phyloP scores from a whole-genome alignment of 2,888 invertebrate genomes.

The Platynereis dumerilii region DNA sequence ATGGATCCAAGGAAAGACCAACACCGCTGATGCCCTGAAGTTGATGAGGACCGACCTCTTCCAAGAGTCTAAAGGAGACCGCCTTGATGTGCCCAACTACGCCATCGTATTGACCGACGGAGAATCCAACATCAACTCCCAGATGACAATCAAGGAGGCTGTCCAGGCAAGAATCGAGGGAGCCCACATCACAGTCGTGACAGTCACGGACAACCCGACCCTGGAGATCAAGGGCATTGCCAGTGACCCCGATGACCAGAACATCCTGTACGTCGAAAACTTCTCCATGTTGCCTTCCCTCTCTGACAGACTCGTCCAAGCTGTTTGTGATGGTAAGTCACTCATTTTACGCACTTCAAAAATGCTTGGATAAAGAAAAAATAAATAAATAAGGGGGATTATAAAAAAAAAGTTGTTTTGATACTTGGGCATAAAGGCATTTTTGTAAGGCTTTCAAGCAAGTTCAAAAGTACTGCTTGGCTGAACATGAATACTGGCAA shows the following conservation, averaged over 20 bases:
- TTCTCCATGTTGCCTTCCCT: constrained; percentile 22
- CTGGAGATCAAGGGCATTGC: constrained; percentile 15
- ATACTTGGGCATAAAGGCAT: no score
- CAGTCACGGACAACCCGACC: constrained; percentile 14
- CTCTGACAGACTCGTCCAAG: constrained; percentile 43
- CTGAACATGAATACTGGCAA: no score
- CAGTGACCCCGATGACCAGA: constrained; percentile 14
- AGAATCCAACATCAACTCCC: constrained; percentile 7
- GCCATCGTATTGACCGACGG: constrained; percentile 23
- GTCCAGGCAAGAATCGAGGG: constrained; percentile 3
- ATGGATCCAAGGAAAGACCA: constrained; percentile 14
- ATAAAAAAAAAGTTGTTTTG: no score
- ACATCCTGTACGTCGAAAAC: constrained; percentile 7
- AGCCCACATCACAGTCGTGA: constrained; percentile 11
- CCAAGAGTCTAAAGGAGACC: constrained; percentile 11
- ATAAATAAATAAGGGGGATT: no score
- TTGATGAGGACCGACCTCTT: constrained; percentile 17
- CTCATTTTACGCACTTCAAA: neutral
- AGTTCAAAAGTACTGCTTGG: no score
- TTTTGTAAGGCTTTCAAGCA: no score
- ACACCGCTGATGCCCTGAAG: constrained; percentile 19
- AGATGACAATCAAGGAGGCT: constrained; percentile 5
- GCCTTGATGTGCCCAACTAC: constrained; percentile 21
- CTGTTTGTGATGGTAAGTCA: constrained; percentile 48
- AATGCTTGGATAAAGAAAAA: no score